Conservation (phyloP, 2,888 invertebrate genomes). For the Aspidiotus destructor region DNA sequence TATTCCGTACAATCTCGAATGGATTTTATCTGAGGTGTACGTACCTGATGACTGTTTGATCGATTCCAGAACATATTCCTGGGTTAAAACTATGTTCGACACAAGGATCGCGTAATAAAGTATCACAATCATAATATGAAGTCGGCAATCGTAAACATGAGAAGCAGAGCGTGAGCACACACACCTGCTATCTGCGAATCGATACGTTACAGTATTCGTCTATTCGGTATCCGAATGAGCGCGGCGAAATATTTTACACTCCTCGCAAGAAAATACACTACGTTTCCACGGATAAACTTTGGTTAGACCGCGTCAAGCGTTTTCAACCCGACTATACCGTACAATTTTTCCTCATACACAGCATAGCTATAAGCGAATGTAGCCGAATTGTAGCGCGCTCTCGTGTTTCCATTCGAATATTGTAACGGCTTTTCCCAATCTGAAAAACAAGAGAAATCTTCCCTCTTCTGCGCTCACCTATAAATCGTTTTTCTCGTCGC, state of each 20-base stretch:
- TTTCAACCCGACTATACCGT: no score
- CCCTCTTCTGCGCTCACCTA: no score
- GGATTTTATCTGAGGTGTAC: neutral
- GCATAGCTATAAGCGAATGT: neutral
- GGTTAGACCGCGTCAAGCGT: no score
- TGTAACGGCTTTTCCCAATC: no score
- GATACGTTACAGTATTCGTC: conserved; percentile 26
- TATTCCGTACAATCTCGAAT: neutral
- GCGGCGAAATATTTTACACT: no score
- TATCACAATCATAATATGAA: conserved; percentile 20
- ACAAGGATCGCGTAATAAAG: neutral
- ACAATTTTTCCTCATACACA: no score
- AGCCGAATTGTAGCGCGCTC: conserved; percentile 19
- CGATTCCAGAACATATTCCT: neutral
- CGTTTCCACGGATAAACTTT: no score
- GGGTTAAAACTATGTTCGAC: neutral
- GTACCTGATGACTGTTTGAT: neutral
- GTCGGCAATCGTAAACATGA: conserved; percentile 20
- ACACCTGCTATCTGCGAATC: conserved; percentile 30
- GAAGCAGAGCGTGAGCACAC: conserved; percentile 31
- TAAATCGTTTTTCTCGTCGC: no score
- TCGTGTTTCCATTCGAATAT: neutral
- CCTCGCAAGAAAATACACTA: no score
- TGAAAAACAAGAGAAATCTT: no score
- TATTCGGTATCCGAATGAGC: no score